Evolutionary conservation across 1,140 invertebrate species (phyloP).

Genomic region (Nephila pilipes): DNA sequence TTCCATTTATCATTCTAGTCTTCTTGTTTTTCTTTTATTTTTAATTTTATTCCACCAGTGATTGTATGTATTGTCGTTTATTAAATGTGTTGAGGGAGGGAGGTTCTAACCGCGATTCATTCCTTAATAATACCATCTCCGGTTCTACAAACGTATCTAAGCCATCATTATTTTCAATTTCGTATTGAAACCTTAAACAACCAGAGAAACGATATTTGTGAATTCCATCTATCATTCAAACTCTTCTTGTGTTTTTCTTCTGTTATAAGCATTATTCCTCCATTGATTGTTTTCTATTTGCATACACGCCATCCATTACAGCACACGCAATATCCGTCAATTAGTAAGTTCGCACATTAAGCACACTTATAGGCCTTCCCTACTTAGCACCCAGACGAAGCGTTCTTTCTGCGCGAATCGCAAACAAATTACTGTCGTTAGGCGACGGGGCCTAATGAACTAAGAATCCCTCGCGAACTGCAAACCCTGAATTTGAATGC

Average conservation of each 20-base stretch:
- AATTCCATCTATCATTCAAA: too few species aligned
- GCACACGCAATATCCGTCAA: slow-evolving; percentile 24
- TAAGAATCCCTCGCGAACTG: slow-evolving; percentile 30
- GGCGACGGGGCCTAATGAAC: slow-evolving; percentile 15
- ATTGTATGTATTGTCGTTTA: too few species aligned
- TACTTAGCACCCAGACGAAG: slow-evolving; percentile 7
- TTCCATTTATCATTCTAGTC: too few species aligned
- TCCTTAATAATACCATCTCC: too few species aligned
- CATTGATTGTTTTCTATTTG: slow-evolving; percentile 34
- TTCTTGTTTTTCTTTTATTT: too few species aligned
- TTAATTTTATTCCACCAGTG: too few species aligned
- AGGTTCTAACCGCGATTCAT: too few species aligned
- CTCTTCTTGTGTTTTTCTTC: background rate
- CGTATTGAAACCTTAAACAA: too few species aligned
- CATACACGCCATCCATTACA: background rate
- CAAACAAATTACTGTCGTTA: slow-evolving; percentile 51
- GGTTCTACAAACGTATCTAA: too few species aligned
- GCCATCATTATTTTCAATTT: too few species aligned
- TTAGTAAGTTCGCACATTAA: slow-evolving; percentile 27
- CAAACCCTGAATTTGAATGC: slow-evolving; percentile 63
- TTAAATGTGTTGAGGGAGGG: too few species aligned
- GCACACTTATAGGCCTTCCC: background rate
- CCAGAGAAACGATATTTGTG: too few species aligned
- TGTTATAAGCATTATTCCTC: background rate
- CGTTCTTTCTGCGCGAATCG: background rate